Base-by-base conservation (phyloP, 1,140 invertebrate genomes). In the Drosophila triauraria region DNA sequence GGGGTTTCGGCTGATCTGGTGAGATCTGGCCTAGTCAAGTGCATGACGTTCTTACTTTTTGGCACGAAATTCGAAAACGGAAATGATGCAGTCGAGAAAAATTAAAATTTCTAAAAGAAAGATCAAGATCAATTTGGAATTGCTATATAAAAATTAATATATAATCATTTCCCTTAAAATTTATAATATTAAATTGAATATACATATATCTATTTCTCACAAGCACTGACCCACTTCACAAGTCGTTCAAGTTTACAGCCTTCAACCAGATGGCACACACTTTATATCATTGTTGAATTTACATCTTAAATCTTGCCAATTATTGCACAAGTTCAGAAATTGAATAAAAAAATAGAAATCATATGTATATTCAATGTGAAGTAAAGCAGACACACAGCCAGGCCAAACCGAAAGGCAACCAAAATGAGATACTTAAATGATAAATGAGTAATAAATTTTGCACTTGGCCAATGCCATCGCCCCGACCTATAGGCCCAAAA, bases 171-270 rank as follows among this genome's bases (percentile, higher is more conserved):
- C 13, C 56, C 17, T 17, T 17, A 9, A 0, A 25, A 10, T 43
- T 61, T 61, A 13, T 32, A 54, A 23, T 38, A 9, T 7, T 7
- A 47, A 56, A 35, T 58, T 40, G 56, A n/a, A 63, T 32, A n/a
- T 32, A 50, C 38, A 50, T 50, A 15, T 40, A 17, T 40, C 12
- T n/a, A n/a, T 38, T 15, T 53, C 1, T n/a, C n/a, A 8, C 8
- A 57, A 46, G n/a, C 44, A 30, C 32, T 83, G 84, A 80, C 84
- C 84, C 68, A 88, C 75, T 88, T 83, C 38, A 51, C 58, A 75
- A 78, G 48, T 79, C 53, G 70, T 82, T 90, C 85, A 90, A 90
- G 85, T 82, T 84, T 88, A 70, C 70, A 75, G 44, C 84, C 84
- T 88, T 90, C 78, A 72, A 68, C 50, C 82, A 69, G 58, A 57